phyloP scores from a whole-genome alignment of 2,113 vertebrate species.

The Jaculus jaculus region DNA sequence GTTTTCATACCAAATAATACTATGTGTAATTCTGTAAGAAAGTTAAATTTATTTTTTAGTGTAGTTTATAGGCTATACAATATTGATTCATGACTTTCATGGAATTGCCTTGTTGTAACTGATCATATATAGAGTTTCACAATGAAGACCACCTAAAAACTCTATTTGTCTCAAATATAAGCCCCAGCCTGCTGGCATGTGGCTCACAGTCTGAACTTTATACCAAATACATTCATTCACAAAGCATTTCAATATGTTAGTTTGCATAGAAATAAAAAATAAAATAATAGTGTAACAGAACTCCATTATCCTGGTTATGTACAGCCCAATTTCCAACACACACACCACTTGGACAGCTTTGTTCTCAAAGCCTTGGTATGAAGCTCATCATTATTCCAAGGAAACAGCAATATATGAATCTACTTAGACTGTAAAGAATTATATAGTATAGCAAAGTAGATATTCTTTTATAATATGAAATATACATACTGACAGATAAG shows the following conservation, averaged over 20 bases:
- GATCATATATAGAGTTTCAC: neutral
- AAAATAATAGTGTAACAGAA: neutral
- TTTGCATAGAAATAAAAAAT: constrained; percentile 36
- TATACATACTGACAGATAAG: neutral
- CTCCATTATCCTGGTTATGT: neutral
- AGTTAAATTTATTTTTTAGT: neutral
- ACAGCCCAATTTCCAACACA: neutral
- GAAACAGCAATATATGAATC: neutral
- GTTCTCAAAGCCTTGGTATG: neutral
- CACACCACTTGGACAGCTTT: neutral
- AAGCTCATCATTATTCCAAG: neutral
- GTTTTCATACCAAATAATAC: constrained; percentile 6
- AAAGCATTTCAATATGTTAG: constrained; percentile 14
- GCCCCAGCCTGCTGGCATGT: neutral
- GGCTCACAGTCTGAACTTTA: neutral
- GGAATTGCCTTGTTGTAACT: neutral
- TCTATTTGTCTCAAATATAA: constrained; percentile 31
- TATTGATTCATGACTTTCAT: constrained; percentile 8
- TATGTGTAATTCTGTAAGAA: neutral
- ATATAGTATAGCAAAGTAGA: neutral
- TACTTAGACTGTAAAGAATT: neutral
- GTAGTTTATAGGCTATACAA: neutral
- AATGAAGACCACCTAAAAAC: constrained; percentile 39
- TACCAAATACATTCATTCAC: constrained; percentile 33
- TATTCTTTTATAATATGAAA: neutral